Percentiles rank a stretch among this genome's conserved stretches.
These are phyloP conservation scores for Sigmodon hispidus DNA, from an alignment of 2,113 vertebrate species.

Conservation along the genomic window DNA sequence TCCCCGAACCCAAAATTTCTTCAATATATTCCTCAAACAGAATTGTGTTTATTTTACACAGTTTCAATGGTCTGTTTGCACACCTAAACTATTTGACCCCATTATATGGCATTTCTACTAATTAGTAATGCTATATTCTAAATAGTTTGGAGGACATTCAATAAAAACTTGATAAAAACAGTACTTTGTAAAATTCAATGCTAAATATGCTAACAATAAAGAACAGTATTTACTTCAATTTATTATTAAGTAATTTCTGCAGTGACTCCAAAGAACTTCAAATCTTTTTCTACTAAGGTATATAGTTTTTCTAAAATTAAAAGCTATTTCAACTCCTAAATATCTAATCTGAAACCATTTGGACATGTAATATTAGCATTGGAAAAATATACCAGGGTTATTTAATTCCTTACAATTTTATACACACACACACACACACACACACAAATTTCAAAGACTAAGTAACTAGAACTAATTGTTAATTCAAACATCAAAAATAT, in stretches of 20 bases:
- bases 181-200: slow-evolving; percentile 15
- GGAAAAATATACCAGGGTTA: background rate
- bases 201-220: slow-evolving; percentile 36
- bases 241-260: background rate
- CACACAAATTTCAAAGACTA: slow-evolving; percentile 50
- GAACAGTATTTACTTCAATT: background rate
- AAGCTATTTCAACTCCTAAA: slow-evolving; percentile 29
- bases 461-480: slow-evolving; percentile 32
- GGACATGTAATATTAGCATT: background rate
- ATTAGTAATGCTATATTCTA: background rate
- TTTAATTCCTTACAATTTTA: slow-evolving; percentile 3
- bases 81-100: background rate
- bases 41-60: background rate
- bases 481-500: background rate
- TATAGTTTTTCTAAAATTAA: slow-evolving; percentile 18
- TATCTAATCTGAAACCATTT: slow-evolving; percentile 29
- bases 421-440: background rate
- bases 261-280: background rate
- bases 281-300: slow-evolving; percentile 15
- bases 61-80: background rate
- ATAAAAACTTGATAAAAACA: background rate
- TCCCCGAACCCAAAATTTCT: slow-evolving; percentile 7
- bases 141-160: slow-evolving; percentile 4
- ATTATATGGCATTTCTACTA: background rate
- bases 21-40: slow-evolving; percentile 7